Conservation (phyloP, 2,113 vertebrate genomes). For the Micronisus gabar region DNA sequence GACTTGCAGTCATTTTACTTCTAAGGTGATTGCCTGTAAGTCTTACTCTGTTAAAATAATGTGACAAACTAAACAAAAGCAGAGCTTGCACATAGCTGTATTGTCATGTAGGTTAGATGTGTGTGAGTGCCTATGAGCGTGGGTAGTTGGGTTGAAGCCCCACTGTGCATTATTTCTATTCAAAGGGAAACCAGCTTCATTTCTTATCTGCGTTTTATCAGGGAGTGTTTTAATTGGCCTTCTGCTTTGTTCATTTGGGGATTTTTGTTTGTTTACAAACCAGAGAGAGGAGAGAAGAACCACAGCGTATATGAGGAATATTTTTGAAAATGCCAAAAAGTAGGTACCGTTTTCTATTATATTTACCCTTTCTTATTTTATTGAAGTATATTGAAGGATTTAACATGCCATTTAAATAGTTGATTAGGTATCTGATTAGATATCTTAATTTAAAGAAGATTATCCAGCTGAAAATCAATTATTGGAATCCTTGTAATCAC, state of each 20-base stretch:
- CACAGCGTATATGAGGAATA: constrained; percentile 70
- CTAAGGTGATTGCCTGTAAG: background rate
- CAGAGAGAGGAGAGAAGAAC: constrained; percentile 79
- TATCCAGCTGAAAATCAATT: background rate
- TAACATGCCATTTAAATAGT: background rate
- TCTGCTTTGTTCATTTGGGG: background rate
- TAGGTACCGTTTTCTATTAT: constrained; percentile 67
- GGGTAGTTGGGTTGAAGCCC: background rate
- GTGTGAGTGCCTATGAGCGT: background rate
- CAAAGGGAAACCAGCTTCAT: background rate
- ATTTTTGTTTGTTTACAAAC: constrained; percentile 50
- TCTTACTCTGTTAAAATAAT: background rate
- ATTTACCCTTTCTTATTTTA: background rate
- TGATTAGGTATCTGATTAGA: background rate
- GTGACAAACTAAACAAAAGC: background rate
- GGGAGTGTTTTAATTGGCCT: background rate
- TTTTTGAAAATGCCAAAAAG: constrained; percentile 88
- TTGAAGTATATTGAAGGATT: background rate
- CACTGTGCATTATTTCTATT: background rate
- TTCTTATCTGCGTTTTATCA: background rate
- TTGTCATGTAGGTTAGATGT: background rate
- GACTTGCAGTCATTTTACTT: background rate
- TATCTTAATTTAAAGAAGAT: background rate
- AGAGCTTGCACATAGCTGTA: background rate
- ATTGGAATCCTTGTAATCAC: background rate